Conservation (phyloP, 2,888 invertebrate species). For the Aromia moschata region DNA sequence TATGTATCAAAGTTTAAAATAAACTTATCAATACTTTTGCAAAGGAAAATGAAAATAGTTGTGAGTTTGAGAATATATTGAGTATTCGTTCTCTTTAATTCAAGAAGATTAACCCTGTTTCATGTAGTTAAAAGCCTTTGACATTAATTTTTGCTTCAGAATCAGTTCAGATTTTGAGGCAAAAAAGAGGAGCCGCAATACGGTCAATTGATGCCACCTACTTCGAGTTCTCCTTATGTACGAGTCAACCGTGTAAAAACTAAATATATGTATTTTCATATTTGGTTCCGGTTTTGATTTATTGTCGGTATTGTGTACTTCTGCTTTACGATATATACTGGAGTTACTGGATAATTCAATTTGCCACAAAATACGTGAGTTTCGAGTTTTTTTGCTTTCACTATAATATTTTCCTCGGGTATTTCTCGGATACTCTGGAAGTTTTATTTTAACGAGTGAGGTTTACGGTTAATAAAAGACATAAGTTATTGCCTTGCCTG, state of each 20-base stretch:
- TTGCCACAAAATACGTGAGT: not conserved
- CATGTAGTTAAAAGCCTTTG: no score
- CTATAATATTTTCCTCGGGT: no score
- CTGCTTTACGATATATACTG: not conserved
- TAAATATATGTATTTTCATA: conserved; percentile 5
- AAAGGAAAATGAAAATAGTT: no score
- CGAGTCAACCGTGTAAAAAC: not conserved
- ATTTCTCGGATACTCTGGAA: no score
- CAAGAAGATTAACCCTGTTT: no score
- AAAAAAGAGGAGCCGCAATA: not conserved
- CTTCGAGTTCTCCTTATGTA: not conserved
- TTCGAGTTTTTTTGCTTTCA: not conserved
- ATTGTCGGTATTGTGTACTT: conserved; percentile 5
- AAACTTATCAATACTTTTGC: no score
- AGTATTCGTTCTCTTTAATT: no score
- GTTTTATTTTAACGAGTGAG: not conserved
- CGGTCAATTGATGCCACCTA: not conserved
- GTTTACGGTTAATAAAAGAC: not conserved
- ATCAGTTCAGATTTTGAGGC: not conserved
- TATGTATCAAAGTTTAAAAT: no score
- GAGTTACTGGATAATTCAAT: conserved; percentile 1
- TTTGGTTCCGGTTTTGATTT: conserved; percentile 2
- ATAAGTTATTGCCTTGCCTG: no score
- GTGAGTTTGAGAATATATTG: no score
- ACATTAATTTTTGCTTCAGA: no score